Percentiles rank a stretch among this genome's conserved stretches.
These are phyloP conservation scores for Hemicordylus capensis DNA, from an alignment of 2,113 vertebrate genomes.

Conservation along the genomic window DNA sequence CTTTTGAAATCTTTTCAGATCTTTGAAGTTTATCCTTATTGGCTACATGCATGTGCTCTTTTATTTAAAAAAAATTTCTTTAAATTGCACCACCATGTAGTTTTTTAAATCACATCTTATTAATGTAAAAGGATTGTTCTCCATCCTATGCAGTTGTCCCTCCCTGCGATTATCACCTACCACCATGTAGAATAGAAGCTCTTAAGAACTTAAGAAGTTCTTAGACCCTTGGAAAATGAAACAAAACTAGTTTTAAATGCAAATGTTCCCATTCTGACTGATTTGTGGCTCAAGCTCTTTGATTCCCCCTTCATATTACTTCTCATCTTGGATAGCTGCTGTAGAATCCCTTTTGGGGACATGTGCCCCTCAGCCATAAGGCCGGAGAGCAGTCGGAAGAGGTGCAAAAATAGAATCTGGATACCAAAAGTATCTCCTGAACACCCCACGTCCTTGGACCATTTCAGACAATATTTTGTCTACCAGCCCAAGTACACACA, in stretches of 20 bases:
- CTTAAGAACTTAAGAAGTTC: background rate
- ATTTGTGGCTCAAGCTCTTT: background rate
- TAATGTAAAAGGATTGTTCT: background rate
- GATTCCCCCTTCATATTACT: background rate
- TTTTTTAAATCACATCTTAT: background rate
- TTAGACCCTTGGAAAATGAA: background rate
- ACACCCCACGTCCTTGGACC: too few species aligned
- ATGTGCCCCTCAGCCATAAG: too few species aligned
- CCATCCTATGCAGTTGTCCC: background rate
- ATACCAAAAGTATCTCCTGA: too few species aligned
- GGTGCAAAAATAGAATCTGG: too few species aligned
- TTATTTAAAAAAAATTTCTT: background rate
- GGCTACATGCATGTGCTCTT: background rate
- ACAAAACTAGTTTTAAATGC: background rate
- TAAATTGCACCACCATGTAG: background rate
- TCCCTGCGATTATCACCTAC: background rate
- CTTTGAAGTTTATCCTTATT: too few species aligned
- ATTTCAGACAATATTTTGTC: too few species aligned
- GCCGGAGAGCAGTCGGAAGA: too few species aligned
- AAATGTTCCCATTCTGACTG: background rate
- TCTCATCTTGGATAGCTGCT: too few species aligned
- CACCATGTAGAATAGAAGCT: background rate
- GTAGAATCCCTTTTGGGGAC: too few species aligned
- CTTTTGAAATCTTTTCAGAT: too few species aligned
- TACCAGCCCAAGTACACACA: too few species aligned